Conservation (phyloP, 2,888 invertebrate species). For the Rugalucina vietnamica region DNA sequence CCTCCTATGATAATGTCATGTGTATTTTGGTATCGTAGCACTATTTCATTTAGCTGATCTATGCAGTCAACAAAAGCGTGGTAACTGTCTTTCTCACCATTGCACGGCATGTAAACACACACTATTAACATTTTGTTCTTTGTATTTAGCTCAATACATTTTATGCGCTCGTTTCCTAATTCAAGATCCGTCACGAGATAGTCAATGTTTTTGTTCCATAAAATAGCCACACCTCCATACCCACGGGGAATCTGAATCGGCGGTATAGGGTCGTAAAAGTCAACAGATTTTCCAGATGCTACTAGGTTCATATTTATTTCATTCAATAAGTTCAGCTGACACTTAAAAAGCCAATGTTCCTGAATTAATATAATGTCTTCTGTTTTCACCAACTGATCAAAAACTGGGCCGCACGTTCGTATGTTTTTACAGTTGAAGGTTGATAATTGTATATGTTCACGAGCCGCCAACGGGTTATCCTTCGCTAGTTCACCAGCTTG, state of each 20-base stretch:
- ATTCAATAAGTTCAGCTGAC: slow-evolving; percentile 1
- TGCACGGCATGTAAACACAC: slow-evolving; percentile 24
- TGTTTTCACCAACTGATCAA: not conserved
- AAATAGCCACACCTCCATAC: slow-evolving; percentile 28
- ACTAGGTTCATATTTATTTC: not conserved
- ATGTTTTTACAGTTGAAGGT: slow-evolving; percentile 23
- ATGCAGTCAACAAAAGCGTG: not conserved
- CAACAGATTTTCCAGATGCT: slow-evolving; percentile 12
- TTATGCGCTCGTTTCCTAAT: slow-evolving; percentile 18
- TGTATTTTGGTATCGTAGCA: not conserved
- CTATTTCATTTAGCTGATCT: slow-evolving; percentile 29
- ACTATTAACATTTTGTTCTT: slow-evolving; percentile 1
- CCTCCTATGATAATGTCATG: slow-evolving; percentile 25
- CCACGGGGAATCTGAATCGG: slow-evolving; percentile 20
- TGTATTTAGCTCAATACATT: slow-evolving; percentile 18
- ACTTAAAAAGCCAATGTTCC: slow-evolving; percentile 24
- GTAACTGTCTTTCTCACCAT: slow-evolving; percentile 6
- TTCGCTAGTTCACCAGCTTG: not conserved
- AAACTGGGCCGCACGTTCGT: slow-evolving; percentile 6
- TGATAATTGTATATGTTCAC: not conserved
- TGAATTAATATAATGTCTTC: slow-evolving; percentile 29
- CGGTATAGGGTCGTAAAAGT: slow-evolving; percentile 12
- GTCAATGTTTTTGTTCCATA: slow-evolving; percentile 28
- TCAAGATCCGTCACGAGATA: slow-evolving; percentile 4
- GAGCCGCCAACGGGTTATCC: not conserved